Evolutionary conservation across 2,888 invertebrate genomes (phyloP).

Genomic region (Timema cristinae): DNA sequence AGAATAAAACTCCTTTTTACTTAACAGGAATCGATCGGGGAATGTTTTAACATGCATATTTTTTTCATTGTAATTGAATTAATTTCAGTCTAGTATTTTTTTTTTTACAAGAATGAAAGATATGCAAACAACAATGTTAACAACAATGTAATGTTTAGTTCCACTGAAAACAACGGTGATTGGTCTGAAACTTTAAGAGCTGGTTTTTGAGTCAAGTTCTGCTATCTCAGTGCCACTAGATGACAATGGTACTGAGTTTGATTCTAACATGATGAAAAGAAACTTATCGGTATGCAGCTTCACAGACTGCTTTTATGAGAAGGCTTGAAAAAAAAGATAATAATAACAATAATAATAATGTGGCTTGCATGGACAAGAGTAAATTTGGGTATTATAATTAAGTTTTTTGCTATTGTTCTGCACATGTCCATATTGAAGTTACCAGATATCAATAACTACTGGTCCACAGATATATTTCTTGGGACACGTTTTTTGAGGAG

Average conservation of each 20-base stretch:
- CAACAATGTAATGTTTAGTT: neutral
- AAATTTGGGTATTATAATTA: neutral
- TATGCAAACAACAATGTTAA: neutral
- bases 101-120: no score
- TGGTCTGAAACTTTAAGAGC: neutral
- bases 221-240: neutral
- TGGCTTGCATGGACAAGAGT: constrained; percentile 4
- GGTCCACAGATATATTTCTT: constrained; percentile 3
- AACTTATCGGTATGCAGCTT: constrained; percentile 11
- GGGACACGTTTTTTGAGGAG: neutral
- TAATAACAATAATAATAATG: neutral
- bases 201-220: neutral
- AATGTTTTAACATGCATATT: no score
- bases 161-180: neutral
- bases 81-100: no score
- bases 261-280: constrained; percentile 7
- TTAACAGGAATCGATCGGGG: no score
- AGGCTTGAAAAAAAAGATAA: neutral
- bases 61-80: no score
- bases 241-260: constrained; percentile 3
- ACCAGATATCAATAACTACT: neutral
- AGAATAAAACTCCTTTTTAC: no score
- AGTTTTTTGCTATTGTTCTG: constrained; percentile 7
- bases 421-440: neutral
- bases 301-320: neutral